A percentile compares a stretch with the other conserved stretches of the same genome.
phyloP scores from a whole-genome alignment of 1,140 invertebrate species.

The Penaeus japonicus region DNA sequence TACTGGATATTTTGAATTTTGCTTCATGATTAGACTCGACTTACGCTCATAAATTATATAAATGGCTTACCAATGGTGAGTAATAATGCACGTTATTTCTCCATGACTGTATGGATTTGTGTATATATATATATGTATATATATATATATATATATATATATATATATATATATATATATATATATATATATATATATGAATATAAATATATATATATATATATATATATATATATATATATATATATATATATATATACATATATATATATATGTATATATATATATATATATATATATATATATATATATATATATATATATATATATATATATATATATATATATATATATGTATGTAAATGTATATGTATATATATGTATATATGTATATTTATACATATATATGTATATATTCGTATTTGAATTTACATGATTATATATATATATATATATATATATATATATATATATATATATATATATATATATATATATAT shows the following conservation, averaged over 20 bases:
- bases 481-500: too few species aligned
- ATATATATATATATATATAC: background rate
- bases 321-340: too few species aligned
- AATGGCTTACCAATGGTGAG: too few species aligned
- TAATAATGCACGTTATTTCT: background rate
- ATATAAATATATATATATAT: background rate
- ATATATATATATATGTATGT: too few species aligned
- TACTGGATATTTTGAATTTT: background rate
- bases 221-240: conserved; percentile 4
- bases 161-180: background rate
- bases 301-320: too few species aligned
- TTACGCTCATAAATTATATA: background rate
- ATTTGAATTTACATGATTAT: background rate
- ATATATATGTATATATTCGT: too few species aligned
- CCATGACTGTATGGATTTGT: background rate
- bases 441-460: background rate
- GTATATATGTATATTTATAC: too few species aligned
- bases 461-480: too few species aligned
- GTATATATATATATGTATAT: background rate
- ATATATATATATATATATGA: background rate
- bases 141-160: background rate
- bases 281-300: background rate
- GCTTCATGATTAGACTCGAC: background rate
- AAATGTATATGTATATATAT: too few species aligned
- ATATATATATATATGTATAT: background rate